Conservation (phyloP, 1,140 invertebrate genomes). For the Brachionus koreanus region DNA sequence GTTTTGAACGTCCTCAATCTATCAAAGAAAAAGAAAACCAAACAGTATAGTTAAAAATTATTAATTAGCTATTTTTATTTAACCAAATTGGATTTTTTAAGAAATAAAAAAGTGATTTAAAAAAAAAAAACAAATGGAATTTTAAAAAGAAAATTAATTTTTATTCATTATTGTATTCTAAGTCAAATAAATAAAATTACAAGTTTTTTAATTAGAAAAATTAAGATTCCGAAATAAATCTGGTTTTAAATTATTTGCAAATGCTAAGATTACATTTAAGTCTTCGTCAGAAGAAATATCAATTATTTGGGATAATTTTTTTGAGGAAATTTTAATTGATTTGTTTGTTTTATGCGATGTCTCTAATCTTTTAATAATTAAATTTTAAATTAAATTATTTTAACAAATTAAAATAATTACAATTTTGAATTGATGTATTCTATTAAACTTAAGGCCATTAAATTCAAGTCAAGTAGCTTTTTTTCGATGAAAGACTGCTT, state of each 20-base stretch:
- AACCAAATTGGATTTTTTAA: neutral
- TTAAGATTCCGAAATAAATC: neutral
- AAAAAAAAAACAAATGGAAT: neutral
- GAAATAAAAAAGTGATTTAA: neutral
- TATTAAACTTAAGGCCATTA: neutral
- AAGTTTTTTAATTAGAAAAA: neutral
- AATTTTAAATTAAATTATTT: neutral
- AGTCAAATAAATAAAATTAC: neutral
- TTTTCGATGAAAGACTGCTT: neutral
- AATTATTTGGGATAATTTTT: neutral
- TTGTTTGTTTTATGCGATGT: neutral
- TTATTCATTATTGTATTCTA: neutral
- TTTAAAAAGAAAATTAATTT: neutral
- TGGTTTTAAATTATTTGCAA: conserved; percentile 18
- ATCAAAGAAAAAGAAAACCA: neutral
- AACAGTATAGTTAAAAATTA: neutral
- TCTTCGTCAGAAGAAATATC: neutral
- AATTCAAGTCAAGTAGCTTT: neutral
- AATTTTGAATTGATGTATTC: neutral
- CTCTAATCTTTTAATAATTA: neutral
- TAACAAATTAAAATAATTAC: neutral
- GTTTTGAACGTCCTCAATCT: neutral
- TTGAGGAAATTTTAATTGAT: neutral
- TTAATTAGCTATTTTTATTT: neutral
- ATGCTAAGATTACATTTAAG: conserved; percentile 6